phyloP scores from a whole-genome alignment of 1,140 invertebrate genomes.

The Mya arenaria region DNA sequence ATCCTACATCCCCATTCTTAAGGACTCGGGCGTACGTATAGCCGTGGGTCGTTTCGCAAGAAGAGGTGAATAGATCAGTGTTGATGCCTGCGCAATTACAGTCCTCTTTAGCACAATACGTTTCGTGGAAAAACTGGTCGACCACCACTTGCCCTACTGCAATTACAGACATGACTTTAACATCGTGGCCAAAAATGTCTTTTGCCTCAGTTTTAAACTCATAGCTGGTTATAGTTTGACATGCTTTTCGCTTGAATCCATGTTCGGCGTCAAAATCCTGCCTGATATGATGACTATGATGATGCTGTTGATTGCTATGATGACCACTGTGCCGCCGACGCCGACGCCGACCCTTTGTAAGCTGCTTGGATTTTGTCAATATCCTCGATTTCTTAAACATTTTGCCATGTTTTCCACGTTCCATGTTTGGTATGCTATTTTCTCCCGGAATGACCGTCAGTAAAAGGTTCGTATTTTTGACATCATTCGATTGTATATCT shows the following conservation, averaged over 20 bases:
- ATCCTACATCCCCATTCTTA: constrained; percentile 30
- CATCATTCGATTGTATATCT: no score
- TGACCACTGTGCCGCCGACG: no score
- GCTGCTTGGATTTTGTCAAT: no score
- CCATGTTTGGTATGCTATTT: no score
- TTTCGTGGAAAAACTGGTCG: constrained; percentile 38
- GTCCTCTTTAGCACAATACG: constrained; percentile 18
- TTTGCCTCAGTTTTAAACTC: neutral
- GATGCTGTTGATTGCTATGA: no score
- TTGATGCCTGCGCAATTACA: constrained; percentile 31
- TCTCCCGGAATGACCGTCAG: no score
- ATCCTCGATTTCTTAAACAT: no score
- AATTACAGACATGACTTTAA: constrained; percentile 14
- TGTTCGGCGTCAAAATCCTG: no score
- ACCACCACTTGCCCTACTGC: neutral
- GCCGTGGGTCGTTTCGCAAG: constrained; percentile 28
- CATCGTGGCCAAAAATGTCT: constrained; percentile 40
- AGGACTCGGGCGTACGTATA: constrained; percentile 25
- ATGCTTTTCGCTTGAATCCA: constrained; percentile 23
- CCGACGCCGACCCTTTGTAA: no score
- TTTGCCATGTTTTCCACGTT: no score
- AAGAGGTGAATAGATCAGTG: constrained; percentile 8
- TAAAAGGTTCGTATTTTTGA: no score
- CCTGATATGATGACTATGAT: no score
- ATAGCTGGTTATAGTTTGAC: neutral